phyloP scores from a whole-genome alignment of 2,113 vertebrate species.

The Cavia porcellus region DNA sequence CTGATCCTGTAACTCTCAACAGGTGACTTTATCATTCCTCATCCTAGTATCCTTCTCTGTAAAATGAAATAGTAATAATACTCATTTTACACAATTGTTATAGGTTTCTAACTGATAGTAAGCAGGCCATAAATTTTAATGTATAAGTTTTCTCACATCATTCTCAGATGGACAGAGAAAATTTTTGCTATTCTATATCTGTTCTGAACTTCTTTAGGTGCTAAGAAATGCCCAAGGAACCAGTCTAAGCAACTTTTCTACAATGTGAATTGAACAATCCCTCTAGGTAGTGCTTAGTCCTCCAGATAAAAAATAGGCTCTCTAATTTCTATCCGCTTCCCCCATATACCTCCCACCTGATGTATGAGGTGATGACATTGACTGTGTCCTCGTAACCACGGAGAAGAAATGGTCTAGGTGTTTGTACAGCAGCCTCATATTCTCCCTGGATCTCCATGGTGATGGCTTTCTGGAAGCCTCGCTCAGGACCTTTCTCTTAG shows the following conservation, averaged over 20 bases:
- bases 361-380: not conserved
- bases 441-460: not conserved
- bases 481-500: not conserved
- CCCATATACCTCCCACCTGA: not conserved
- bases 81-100: not conserved
- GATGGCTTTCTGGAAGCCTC: not conserved
- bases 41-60: not conserved
- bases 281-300: not conserved
- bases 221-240: not conserved
- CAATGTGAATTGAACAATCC: not conserved
- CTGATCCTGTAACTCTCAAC: not conserved
- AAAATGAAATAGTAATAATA: not conserved
- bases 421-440: not conserved
- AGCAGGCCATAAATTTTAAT: constrained; percentile 6
- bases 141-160: not conserved
- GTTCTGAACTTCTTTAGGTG: not conserved
- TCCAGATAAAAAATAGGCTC: not conserved
- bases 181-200: not conserved
- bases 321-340: not conserved
- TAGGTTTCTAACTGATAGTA: not conserved
- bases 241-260: not conserved
- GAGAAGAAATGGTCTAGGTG: not conserved
- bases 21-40: not conserved
- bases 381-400: not conserved
- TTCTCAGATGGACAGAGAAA: not conserved